phyloP scores from a whole-genome alignment of 1,140 invertebrate genomes.

The Drosophila fuyamai region DNA sequence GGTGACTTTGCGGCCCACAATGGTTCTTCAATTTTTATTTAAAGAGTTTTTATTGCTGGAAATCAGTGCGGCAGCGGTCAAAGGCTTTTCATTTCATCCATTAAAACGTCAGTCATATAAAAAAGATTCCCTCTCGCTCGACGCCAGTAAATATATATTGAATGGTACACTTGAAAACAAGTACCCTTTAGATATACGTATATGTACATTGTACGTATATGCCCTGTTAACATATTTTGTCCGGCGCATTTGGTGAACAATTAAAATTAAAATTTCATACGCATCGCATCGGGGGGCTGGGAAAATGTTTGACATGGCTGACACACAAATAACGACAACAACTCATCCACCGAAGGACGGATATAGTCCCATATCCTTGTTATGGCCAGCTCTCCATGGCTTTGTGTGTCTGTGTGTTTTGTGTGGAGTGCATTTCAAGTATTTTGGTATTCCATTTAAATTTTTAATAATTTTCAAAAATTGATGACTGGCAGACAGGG shows the following conservation, averaged over 20 bases:
- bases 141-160: constrained; percentile 41
- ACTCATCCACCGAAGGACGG: constrained; percentile 35
- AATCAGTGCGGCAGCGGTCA: constrained; percentile 22
- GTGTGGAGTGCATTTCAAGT: constrained; percentile 66
- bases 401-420: constrained; percentile 29
- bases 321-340: constrained; percentile 75
- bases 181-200: constrained; percentile 1
- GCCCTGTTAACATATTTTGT: constrained; percentile 63
- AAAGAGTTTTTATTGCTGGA: constrained; percentile 20
- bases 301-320: constrained; percentile 77
- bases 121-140: constrained; percentile 19
- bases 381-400: constrained; percentile 30
- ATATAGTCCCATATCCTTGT: constrained; percentile 21
- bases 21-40: constrained; percentile 35
- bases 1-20: constrained; percentile 24
- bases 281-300: constrained; percentile 56
- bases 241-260: constrained; percentile 76
- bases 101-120: constrained; percentile 63
- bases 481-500: constrained; percentile 72
- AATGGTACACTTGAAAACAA: constrained; percentile 41
- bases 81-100: constrained; percentile 67
- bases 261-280: constrained; percentile 81
- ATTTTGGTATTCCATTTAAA: constrained; percentile 82
- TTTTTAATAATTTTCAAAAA: constrained; percentile 82
- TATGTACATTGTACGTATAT: constrained; percentile 4